Conservation (phyloP, 1,140 invertebrate genomes). For the Scaptodrosophila lebanonensis region DNA sequence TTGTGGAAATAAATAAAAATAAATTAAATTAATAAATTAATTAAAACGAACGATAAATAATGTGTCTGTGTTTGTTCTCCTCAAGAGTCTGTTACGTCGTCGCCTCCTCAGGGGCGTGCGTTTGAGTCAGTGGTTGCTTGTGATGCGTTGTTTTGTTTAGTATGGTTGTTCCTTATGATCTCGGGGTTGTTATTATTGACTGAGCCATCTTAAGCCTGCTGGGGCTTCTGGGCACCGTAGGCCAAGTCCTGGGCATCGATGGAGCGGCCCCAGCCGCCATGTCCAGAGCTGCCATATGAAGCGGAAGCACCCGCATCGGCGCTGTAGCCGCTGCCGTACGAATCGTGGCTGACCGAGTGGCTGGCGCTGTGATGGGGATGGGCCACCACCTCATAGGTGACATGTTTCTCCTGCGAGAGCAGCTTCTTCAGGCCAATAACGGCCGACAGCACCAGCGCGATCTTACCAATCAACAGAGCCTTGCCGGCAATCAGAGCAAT, state of each 20-base stretch:
- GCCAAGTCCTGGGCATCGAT: constrained; percentile 85
- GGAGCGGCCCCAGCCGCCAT: constrained; percentile 84
- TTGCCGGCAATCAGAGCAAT: constrained; percentile 91
- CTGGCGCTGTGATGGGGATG: constrained; percentile 87
- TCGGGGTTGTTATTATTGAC: constrained; percentile 20
- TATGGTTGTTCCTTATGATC: constrained; percentile 23
- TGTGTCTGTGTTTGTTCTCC: constrained; percentile 42
- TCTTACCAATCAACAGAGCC: constrained; percentile 88
- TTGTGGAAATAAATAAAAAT: constrained; percentile 66
- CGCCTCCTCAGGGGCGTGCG: constrained; percentile 19
- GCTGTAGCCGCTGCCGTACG: constrained; percentile 81
- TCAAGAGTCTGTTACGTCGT: constrained; percentile 49
- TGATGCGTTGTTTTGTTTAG: constrained; percentile 9
- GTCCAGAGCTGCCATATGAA: constrained; percentile 79
- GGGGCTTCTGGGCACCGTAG: constrained; percentile 85
- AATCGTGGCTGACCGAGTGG: constrained; percentile 81
- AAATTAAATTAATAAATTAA: constrained; percentile 76
- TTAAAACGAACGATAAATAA: constrained; percentile 75
- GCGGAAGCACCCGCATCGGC: constrained; percentile 79
- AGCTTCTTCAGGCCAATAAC: constrained; percentile 90
- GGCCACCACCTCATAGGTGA: constrained; percentile 89
- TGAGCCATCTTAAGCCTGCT: constrained; percentile 49
- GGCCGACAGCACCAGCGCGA: constrained; percentile 87
- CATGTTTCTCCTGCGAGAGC: constrained; percentile 85
- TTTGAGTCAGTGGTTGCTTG: constrained; percentile 49